Percentiles rank a stretch among this genome's conserved stretches.
These are phyloP conservation scores for Eupithecia pulchellata DNA, from an alignment of 2,888 invertebrate species.

Conservation along the genomic window DNA sequence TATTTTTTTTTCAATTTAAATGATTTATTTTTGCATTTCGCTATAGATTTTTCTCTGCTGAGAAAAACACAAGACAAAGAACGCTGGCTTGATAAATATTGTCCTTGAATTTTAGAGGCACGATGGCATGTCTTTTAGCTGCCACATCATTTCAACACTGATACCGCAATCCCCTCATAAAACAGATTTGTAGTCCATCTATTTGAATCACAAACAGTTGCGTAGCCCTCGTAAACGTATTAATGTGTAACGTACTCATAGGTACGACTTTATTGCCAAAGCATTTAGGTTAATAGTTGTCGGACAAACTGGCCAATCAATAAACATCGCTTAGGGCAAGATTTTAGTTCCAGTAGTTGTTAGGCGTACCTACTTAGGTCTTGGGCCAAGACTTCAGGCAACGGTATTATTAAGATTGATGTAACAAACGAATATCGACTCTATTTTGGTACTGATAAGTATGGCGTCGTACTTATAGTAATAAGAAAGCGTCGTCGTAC, in stretches of 20 bases:
- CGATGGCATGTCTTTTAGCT: too few species aligned
- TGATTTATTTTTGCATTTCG: too few species aligned
- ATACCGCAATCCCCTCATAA: constrained; percentile 6
- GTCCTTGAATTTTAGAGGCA: too few species aligned
- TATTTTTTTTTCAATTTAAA: too few species aligned
- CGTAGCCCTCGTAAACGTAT: constrained; percentile 11
- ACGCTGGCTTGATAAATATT: too few species aligned
- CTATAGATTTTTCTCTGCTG: too few species aligned
- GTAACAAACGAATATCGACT: neutral
- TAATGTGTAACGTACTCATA: constrained; percentile 13
- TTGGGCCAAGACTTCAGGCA: neutral
- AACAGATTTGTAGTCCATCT: neutral
- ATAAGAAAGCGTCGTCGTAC: too few species aligned
- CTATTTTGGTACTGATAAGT: neutral
- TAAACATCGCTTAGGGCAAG: constrained; percentile 15
- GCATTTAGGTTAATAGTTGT: constrained; percentile 32
- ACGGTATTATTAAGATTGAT: neutral
- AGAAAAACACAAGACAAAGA: too few species aligned
- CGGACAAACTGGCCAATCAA: constrained; percentile 32
- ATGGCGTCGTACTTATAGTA: too few species aligned
- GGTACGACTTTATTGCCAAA: constrained; percentile 10
- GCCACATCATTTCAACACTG: neutral
- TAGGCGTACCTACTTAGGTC: neutral
- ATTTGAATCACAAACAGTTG: constrained; percentile 17
- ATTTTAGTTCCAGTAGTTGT: neutral